A percentile compares a stretch with the other conserved stretches of the same genome.
phyloP scores from a whole-genome alignment of 1,140 invertebrate species.

The Paramacrobiotus metropolitanus region DNA sequence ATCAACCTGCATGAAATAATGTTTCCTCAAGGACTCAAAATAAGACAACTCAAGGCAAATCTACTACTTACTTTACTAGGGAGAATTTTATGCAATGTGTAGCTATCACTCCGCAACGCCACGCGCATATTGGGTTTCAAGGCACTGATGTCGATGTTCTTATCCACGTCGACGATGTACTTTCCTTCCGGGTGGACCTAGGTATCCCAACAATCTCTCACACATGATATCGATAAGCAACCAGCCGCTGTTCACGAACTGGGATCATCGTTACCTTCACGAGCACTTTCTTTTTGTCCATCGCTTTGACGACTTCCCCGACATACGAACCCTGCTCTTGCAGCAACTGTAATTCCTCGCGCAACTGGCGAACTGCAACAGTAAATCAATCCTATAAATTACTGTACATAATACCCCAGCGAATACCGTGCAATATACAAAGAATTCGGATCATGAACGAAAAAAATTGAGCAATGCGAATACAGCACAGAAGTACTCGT shows the following conservation, averaged over 20 bases:
- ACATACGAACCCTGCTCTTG: constrained; percentile 99
- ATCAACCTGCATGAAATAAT: constrained; percentile 43
- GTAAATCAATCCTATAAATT: background rate
- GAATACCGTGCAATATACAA: background rate
- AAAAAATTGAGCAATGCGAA: background rate
- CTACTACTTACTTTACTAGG: constrained; percentile 62
- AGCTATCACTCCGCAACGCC: constrained; percentile 91
- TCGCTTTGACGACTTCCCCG: constrained; percentile 96
- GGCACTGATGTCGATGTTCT: constrained; percentile 96
- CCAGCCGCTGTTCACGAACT: background rate
- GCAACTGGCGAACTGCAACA: constrained; percentile 63
- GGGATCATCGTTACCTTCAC: constrained; percentile 47
- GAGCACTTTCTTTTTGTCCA: constrained; percentile 99
- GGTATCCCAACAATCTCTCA: no score
- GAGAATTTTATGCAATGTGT: constrained; percentile 92
- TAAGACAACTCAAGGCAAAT: constrained; percentile 6
- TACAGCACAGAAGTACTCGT: background rate
- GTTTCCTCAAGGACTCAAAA: constrained; percentile 5
- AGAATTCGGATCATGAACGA: background rate
- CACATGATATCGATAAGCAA: constrained; percentile 4
- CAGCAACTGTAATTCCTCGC: constrained; percentile 86
- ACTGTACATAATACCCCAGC: constrained; percentile 2
- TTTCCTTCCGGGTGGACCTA: constrained; percentile 95
- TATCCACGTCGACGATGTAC: constrained; percentile 97
- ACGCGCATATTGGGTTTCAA: constrained; percentile 93